Percentiles rank a stretch among this genome's conserved stretches.
Conservation (phyloP, 2,888 invertebrate species). For the Lithophane leautieri region DNA sequence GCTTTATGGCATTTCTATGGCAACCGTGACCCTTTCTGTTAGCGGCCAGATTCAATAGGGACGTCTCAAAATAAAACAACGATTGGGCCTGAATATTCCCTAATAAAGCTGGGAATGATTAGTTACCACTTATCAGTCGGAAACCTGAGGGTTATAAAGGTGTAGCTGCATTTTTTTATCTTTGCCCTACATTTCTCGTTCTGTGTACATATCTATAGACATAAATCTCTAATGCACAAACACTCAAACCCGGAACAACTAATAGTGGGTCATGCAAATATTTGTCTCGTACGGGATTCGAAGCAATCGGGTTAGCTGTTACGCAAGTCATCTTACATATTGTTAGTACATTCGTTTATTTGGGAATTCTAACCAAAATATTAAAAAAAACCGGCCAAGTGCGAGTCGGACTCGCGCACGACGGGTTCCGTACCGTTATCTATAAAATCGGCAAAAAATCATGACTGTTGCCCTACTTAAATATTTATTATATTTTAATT, state of each 20-base stretch:
- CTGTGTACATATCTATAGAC: not conserved
- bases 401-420: too few relatives aligned
- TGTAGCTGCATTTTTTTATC: not conserved
- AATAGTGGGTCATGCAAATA: constrained; percentile 47
- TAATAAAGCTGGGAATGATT: too few relatives aligned
- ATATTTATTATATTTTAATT: too few relatives aligned
- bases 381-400: too few relatives aligned
- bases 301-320: constrained; percentile 13
- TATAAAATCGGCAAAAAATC: too few relatives aligned
- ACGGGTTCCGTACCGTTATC: too few relatives aligned
- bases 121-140: not conserved
- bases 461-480: too few relatives aligned
- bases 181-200: not conserved
- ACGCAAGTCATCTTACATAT: constrained; percentile 8
- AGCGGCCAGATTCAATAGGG: constrained; percentile 28
- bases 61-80: not conserved
- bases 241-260: constrained; percentile 40
- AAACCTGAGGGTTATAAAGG: not conserved
- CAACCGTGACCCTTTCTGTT: constrained; percentile 40
- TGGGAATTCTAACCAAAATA: not conserved
- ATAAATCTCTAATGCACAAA: constrained; percentile 29
- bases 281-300: constrained; percentile 34
- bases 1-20: constrained; percentile 59
- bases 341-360: not conserved
- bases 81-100: not conserved